These are phyloP conservation scores for Syndactyla subalaris DNA, from an alignment of 2,797 vertebrate genomes.

Conservation along the genomic window DNA sequence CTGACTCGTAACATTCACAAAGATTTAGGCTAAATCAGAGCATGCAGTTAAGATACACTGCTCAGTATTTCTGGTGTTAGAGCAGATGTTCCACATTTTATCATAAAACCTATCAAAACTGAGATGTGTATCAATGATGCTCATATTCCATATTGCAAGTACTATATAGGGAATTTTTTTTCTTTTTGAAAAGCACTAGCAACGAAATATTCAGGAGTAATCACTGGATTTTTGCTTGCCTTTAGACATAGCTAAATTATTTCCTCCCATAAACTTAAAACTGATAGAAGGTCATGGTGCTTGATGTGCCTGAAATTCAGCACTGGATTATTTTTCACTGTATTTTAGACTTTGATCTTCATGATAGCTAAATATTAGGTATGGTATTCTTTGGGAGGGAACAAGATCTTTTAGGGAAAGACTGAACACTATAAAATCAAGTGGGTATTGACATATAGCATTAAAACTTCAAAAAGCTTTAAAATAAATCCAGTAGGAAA, in stretches of 20 bases:
- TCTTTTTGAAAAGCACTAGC: neutral
- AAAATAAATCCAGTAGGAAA: neutral
- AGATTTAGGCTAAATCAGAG: neutral
- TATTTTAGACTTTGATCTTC: neutral
- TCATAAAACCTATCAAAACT: neutral
- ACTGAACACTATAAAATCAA: neutral
- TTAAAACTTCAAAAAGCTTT: neutral
- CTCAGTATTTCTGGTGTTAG: neutral
- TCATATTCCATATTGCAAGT: neutral
- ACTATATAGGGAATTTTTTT: neutral
- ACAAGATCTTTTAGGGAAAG: neutral
- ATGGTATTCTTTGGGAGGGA: neutral
- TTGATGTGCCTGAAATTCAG: neutral
- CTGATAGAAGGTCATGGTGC: neutral
- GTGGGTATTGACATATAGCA: neutral
- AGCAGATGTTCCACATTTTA: neutral
- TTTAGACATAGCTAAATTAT: neutral
- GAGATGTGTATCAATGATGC: neutral
- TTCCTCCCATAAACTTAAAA: neutral
- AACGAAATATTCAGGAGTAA: neutral
- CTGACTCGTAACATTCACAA: neutral
- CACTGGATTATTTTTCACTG: neutral
- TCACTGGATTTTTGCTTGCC: neutral
- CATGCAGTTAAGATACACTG: neutral
- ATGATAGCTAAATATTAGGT: neutral